Evolutionary conservation across 2,113 vertebrate species (phyloP).

Genomic region (Hipposideros armiger): DNA sequence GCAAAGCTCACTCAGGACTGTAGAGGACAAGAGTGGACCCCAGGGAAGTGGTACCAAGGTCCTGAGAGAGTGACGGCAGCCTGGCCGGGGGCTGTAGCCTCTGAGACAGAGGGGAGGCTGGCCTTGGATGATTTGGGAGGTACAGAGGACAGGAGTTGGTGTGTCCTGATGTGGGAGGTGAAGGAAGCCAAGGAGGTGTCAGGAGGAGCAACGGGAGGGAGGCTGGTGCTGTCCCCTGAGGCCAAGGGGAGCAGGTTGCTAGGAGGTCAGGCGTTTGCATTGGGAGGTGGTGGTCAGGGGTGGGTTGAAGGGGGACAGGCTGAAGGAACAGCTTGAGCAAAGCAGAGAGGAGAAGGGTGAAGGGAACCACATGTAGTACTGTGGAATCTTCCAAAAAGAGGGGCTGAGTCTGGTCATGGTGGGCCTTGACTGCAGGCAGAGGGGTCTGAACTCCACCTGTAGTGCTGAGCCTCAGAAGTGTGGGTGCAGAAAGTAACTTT

Average conservation of each 20-base stretch:
- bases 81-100: background rate
- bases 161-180: background rate
- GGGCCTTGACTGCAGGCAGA: background rate
- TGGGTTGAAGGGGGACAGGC: background rate
- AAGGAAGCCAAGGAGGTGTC: background rate
- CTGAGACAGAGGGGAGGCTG: background rate
- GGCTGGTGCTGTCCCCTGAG: too few relatives aligned
- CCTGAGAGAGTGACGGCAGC: background rate
- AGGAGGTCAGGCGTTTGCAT: background rate
- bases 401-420: background rate
- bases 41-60: background rate
- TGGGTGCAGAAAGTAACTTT: background rate
- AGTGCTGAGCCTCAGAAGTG: accelerated
- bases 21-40: background rate
- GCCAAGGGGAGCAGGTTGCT: background rate
- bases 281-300: background rate
- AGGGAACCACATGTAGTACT: accelerated
- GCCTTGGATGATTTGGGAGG: background rate
- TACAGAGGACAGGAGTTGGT: background rate
- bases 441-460: background rate
- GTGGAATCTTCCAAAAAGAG: background rate
- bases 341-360: background rate
- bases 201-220: background rate
- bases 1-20: background rate
- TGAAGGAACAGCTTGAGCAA: background rate